Conservation (phyloP, 2,113 vertebrate species). For the Bolborhynchus lineola region DNA sequence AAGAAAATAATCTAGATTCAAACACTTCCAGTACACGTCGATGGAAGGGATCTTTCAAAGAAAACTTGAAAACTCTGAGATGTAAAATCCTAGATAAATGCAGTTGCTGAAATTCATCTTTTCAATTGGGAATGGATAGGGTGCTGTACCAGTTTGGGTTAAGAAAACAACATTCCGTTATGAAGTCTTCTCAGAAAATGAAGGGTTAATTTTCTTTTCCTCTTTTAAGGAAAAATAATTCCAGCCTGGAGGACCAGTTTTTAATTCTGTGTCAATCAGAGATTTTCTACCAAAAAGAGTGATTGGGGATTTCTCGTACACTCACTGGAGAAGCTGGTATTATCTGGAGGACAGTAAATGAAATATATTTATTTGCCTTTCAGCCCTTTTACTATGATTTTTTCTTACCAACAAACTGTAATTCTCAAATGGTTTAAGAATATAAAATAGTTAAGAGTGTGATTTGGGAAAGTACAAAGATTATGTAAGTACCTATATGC, state of each 20-base stretch:
- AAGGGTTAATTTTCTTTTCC: slow-evolving; percentile 1
- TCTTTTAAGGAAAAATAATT: neutral
- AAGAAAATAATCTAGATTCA: neutral
- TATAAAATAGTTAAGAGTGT: neutral
- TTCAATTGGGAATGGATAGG: neutral
- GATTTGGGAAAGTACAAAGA: neutral
- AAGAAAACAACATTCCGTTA: neutral
- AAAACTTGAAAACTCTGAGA: neutral
- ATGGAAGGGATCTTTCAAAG: neutral
- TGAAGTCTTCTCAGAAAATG: neutral
- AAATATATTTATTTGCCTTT: slow-evolving; percentile 19
- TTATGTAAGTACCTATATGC: neutral
- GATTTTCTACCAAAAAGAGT: slow-evolving; percentile 12
- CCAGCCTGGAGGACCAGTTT: neutral
- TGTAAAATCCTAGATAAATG: neutral
- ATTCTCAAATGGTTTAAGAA: slow-evolving; percentile 12
- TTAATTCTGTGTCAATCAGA: slow-evolving; percentile 34
- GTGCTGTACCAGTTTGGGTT: neutral
- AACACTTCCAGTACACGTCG: neutral
- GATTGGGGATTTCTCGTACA: neutral
- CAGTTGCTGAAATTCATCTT: neutral
- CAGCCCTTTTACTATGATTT: neutral
- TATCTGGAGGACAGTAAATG: neutral
- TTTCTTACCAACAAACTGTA: neutral
- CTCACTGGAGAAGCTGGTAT: neutral